Conservation (phyloP, 2,888 invertebrate species). For the Nomada flava region DNA sequence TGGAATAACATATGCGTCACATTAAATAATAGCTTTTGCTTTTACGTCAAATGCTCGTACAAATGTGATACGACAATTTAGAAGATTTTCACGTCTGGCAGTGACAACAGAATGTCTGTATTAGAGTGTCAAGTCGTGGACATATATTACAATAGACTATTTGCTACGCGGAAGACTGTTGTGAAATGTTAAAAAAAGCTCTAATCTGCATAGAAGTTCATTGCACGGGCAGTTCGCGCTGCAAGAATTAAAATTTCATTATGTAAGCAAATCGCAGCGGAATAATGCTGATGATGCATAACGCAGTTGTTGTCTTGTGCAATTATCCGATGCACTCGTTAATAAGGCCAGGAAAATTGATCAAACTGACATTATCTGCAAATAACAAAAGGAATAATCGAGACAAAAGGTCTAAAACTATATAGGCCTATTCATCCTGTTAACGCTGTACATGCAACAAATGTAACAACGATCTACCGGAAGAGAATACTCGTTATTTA, state of each 20-base stretch:
- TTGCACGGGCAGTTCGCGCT: neutral
- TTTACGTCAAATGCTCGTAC: neutral
- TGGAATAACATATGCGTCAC: neutral
- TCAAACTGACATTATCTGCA: neutral
- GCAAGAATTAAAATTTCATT: slow-evolving; percentile 18
- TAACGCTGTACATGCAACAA: neutral
- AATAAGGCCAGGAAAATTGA: neutral
- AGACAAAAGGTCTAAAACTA: neutral
- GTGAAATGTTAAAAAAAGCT: neutral
- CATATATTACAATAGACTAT: neutral
- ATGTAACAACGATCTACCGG: neutral
- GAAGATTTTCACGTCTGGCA: neutral
- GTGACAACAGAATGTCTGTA: too few relatives aligned
- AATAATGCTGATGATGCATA: slow-evolving; percentile 29
- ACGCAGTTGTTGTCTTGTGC: neutral
- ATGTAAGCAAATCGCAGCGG: slow-evolving; percentile 13
- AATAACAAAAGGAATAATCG: neutral
- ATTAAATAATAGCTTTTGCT: neutral
- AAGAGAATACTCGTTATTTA: slow-evolving; percentile 1
- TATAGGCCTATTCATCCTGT: neutral
- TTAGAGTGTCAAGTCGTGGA: neutral
- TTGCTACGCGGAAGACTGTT: neutral
- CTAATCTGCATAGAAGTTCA: neutral
- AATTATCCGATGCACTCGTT: neutral
- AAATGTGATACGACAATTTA: neutral